A percentile compares a stretch with the other conserved stretches of the same genome.
Conservation (phyloP, 2,797 vertebrate species). For the Chaetodon trifasciatus region DNA sequence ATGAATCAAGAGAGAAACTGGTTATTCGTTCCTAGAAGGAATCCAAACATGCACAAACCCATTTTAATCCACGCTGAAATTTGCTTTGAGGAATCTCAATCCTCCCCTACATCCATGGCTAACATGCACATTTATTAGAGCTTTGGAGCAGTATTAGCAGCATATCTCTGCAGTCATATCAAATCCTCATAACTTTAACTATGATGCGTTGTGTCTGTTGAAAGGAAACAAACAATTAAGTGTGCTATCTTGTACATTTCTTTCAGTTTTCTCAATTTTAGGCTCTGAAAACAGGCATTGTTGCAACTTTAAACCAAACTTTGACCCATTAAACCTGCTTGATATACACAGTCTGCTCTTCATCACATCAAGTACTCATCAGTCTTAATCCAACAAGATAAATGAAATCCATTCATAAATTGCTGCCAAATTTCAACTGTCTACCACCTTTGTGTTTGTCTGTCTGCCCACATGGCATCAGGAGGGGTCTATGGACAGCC, state of each 20-base stretch:
- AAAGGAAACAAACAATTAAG: not conserved
- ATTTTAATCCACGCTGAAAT: slow-evolving; percentile 65
- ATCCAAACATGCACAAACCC: slow-evolving; percentile 36
- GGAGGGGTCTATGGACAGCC: slow-evolving; percentile 94
- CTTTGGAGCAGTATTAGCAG: slow-evolving; percentile 40
- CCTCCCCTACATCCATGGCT: slow-evolving; percentile 28
- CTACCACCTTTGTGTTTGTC: slow-evolving; percentile 24
- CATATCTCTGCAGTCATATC: slow-evolving; percentile 8
- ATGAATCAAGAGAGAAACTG: slow-evolving; percentile 12
- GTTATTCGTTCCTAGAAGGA: slow-evolving; percentile 65
- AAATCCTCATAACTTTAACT: slow-evolving; percentile 33
- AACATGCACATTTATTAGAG: slow-evolving; percentile 50
- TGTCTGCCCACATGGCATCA: slow-evolving; percentile 55
- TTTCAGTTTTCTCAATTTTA: not conserved
- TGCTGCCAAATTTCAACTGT: not conserved
- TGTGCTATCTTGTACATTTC: not conserved
- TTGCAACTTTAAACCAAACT: not conserved
- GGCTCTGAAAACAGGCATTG: not conserved
- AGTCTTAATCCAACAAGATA: slow-evolving; percentile 28
- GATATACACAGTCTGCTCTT: not conserved
- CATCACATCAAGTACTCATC: slow-evolving; percentile 15
- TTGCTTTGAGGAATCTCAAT: slow-evolving; percentile 60
- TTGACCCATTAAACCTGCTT: slow-evolving; percentile 2
- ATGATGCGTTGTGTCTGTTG: slow-evolving; percentile 9
- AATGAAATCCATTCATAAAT: slow-evolving; percentile 48